Conservation (phyloP, 2,797 vertebrate species). For the Acanthornis magna region DNA sequence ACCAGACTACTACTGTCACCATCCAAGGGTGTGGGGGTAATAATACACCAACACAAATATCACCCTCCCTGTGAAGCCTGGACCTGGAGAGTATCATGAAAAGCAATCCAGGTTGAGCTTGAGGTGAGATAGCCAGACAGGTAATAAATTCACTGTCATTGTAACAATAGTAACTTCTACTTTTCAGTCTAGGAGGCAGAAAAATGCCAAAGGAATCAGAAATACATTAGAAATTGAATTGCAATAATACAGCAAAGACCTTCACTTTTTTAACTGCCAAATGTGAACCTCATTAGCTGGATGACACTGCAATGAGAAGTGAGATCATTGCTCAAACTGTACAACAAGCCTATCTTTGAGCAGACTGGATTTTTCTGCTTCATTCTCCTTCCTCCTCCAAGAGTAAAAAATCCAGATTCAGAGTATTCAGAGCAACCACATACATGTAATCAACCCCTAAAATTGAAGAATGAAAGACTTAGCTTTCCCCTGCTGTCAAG, state of each 20-base stretch:
- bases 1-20: background rate
- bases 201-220: background rate
- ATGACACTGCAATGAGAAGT: background rate
- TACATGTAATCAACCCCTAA: background rate
- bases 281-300: background rate
- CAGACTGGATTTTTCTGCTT: background rate
- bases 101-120: background rate
- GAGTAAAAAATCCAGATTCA: background rate
- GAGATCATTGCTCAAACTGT: background rate
- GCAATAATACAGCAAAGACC: background rate
- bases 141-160: background rate
- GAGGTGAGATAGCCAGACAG: background rate
- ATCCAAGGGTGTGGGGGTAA: rapidly evolving
- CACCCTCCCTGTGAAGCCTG: background rate
- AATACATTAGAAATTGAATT: background rate
- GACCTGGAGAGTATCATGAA: background rate
- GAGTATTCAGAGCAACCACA: background rate
- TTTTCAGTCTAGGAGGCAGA: background rate
- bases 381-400: background rate
- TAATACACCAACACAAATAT: background rate
- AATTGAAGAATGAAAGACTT: background rate
- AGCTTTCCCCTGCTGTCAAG: background rate
- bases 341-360: background rate
- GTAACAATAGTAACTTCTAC: background rate
- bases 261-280: background rate